A percentile compares a stretch with the other conserved stretches of the same genome.
phyloP scores from a whole-genome alignment of 2,113 vertebrate species.

The Tringa solitaria region DNA sequence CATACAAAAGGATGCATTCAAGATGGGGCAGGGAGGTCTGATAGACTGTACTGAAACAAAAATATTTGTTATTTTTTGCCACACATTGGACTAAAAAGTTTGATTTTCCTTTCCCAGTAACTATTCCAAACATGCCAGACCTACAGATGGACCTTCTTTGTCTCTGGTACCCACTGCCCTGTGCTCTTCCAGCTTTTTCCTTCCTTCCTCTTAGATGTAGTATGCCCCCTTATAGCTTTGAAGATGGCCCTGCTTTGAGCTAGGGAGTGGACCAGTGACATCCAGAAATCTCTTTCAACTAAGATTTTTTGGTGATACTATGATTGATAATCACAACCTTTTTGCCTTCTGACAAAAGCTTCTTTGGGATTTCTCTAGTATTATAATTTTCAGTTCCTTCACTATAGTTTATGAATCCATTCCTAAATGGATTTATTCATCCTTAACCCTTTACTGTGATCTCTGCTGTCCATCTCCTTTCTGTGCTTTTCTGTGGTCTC shows the following conservation, averaged over 20 bases:
- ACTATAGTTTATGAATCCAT: not conserved
- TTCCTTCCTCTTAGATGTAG: not conserved
- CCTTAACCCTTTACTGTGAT: not conserved
- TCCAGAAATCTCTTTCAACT: not conserved
- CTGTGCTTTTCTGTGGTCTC: not conserved
- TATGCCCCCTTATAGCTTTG: not conserved
- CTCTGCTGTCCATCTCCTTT: not conserved
- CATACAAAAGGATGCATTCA: not conserved
- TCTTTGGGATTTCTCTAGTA: not conserved
- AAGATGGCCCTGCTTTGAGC: not conserved
- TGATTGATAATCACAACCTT: not conserved
- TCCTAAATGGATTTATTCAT: not conserved
- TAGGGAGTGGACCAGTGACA: not conserved
- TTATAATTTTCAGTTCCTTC: not conserved
- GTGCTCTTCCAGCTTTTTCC: not conserved
- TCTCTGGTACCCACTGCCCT: not conserved
- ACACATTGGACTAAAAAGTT: not conserved
- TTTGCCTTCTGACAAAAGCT: not conserved
- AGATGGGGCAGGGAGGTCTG: not conserved
- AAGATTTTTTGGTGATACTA: not conserved
- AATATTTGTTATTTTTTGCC: not conserved
- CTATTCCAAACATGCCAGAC: not conserved
- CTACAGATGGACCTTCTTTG: not conserved
- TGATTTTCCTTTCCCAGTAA: not conserved
- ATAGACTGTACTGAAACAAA: not conserved